Base-by-base conservation (phyloP, 1,140 invertebrate genomes). In the Meloidogyne chitwoodi region DNA sequence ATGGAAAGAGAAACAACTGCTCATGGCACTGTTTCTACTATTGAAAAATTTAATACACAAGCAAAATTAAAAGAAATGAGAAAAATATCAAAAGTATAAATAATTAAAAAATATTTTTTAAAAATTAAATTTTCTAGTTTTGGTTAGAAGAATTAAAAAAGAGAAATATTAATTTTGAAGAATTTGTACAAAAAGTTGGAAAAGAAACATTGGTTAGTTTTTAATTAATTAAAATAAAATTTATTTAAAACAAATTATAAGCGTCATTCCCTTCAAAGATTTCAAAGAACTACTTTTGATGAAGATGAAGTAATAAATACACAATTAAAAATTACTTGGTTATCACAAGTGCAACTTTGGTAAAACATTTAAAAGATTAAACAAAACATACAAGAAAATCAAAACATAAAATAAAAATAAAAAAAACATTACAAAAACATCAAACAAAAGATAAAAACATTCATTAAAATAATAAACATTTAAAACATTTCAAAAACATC, bases 291-390 rank as follows among this genome's bases (percentile, higher is more conserved):
- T 19, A 84, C 80, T 14, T 86, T 82, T 56, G 75, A 85, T 44
- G 85, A 86, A 34, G 81, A 87, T 26, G 64, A 80, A 29, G 79
- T 82, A 14, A 83, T 86, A 74, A 80, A 70, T 56, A 86, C 85
- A 16, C 74, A 76, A 31, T 75, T 87, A 16, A 41, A 72, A 22
- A 85, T 83, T 38, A 81, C 84, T 5, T 86, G 85, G 85, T 80
- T 86, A 70, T 87, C 85, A 29, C 80, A 81, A 74, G 86, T 86
- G 79, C 85, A 86, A 75, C 79, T 86, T 31, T 86, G 85, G 71
- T 73, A 22, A 56, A 56, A 56, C 48, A 56, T n/a, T 56, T n/a
- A 56, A n/a, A 56, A 48, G 11, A 48, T 48, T 48, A 19, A 19
- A 48, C 44, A 48, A 48, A 44, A 48, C 44, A 19, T 19, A 48